phyloP scores from a whole-genome alignment of 1,140 invertebrate genomes.

The Maniola jurtina region DNA sequence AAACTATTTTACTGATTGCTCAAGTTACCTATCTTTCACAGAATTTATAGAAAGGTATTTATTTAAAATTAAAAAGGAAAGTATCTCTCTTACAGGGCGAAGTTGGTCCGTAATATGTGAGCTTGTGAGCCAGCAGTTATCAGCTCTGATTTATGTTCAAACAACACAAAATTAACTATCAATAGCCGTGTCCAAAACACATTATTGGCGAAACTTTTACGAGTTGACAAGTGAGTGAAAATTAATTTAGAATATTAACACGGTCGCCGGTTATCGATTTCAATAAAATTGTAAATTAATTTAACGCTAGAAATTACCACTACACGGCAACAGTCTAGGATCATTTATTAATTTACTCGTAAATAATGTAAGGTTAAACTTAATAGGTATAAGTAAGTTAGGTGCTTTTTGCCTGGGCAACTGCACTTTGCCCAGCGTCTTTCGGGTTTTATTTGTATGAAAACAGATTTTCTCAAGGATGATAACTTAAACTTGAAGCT shows the following conservation, averaged over 20 bases:
- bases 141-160: slow-evolving; percentile 20
- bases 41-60: too few species aligned
- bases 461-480: too few species aligned
- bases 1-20: too few species aligned
- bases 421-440: too few species aligned
- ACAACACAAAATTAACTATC: slow-evolving; percentile 45
- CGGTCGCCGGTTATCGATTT: slow-evolving; percentile 46
- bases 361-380: too few species aligned
- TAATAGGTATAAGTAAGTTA: too few species aligned
- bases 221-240: slow-evolving; percentile 67
- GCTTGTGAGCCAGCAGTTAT: slow-evolving; percentile 6
- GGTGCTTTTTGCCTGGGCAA: too few species aligned
- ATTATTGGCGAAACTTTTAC: slow-evolving; percentile 61
- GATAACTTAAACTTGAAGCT: too few species aligned
- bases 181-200: slow-evolving; percentile 55
- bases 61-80: not conserved
- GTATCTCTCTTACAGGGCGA: slow-evolving; percentile 5
- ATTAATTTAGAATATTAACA: slow-evolving; percentile 64
- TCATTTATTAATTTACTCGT: too few species aligned
- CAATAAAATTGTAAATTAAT: slow-evolving; percentile 52
- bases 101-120: slow-evolving; percentile 6
- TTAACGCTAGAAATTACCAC: slow-evolving; percentile 50
- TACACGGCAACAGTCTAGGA: not conserved
- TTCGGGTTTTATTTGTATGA: too few species aligned
- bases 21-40: too few species aligned